A percentile compares a stretch with the other conserved stretches of the same genome.
These are phyloP conservation scores for Hofmannophila pseudospretella DNA, from an alignment of 2,888 invertebrate genomes.

Conservation along the genomic window DNA sequence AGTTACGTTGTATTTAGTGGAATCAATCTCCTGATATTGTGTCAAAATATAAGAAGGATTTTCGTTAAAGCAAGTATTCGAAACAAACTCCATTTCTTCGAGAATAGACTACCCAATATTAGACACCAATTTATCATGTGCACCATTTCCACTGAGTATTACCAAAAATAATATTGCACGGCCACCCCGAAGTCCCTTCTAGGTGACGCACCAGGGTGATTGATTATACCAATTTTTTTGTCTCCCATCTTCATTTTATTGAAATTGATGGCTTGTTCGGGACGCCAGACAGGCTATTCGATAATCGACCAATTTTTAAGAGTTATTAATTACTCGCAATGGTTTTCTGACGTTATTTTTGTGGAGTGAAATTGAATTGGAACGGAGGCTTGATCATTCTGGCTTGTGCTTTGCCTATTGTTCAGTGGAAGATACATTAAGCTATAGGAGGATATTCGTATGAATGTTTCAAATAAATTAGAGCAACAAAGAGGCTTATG, in stretches of 20 bases:
- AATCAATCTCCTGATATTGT: no score
- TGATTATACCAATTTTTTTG: slow-evolving; percentile 47
- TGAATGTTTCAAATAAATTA: no score
- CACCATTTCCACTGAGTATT: neutral
- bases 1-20: no score
- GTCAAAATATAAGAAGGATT: no score
- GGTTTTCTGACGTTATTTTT: slow-evolving; percentile 1
- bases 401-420: no score
- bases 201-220: slow-evolving; percentile 47
- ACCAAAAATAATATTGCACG: slow-evolving; percentile 7
- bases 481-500: no score
- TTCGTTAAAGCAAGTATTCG: no score
- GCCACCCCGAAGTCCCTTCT: slow-evolving; percentile 32
- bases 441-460: no score
- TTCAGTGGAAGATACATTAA: no score
- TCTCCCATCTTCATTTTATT: slow-evolving; percentile 58
- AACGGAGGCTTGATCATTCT: no score
- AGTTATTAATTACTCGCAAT: slow-evolving; percentile 26
- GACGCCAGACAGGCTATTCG: slow-evolving; percentile 25
- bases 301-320: slow-evolving; percentile 31
- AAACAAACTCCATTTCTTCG: no score
- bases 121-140: neutral
- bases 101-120: no score
- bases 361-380: neutral
- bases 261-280: slow-evolving; percentile 57